Evolutionary conservation across 2,797 vertebrate species (phyloP).

Genomic region (Macrochelys suwanniensis): DNA sequence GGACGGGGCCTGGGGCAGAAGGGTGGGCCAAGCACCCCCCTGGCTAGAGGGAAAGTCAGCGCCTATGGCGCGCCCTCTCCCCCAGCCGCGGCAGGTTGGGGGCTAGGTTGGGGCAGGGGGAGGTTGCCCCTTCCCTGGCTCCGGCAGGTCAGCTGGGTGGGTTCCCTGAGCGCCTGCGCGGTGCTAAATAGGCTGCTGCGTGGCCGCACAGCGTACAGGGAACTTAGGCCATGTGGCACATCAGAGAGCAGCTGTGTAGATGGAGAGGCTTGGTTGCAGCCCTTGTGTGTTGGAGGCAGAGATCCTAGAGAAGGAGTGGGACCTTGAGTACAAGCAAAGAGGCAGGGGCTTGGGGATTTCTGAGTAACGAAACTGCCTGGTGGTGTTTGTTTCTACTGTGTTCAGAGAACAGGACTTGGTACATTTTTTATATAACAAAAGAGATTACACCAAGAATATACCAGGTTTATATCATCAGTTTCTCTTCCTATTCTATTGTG

Average conservation of each 20-base stretch:
- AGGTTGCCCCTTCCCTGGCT: too few species aligned
- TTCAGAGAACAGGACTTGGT: background rate
- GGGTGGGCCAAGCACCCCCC: too few species aligned
- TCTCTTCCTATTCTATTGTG: background rate
- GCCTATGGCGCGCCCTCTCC: too few species aligned
- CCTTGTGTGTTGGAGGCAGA: background rate
- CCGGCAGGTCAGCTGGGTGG: too few species aligned
- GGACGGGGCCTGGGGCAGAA: too few species aligned
- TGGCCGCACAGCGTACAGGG: too few species aligned
- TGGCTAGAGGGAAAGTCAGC: too few species aligned
- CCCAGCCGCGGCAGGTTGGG: too few species aligned
- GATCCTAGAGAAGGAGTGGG: background rate
- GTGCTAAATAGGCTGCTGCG: too few species aligned
- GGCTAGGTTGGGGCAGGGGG: too few species aligned
- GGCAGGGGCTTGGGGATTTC: background rate
- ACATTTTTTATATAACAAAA: background rate
- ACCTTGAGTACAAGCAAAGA: background rate
- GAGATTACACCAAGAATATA: background rate
- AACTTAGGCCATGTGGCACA: background rate
- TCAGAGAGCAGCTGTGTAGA: background rate
- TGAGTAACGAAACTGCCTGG: background rate
- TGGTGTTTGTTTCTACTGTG: background rate
- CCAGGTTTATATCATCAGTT: background rate
- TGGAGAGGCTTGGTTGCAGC: background rate
- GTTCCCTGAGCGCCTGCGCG: too few species aligned